Evolutionary conservation across 1,140 invertebrate genomes (phyloP).

Genomic region (Halesus radiatus): DNA sequence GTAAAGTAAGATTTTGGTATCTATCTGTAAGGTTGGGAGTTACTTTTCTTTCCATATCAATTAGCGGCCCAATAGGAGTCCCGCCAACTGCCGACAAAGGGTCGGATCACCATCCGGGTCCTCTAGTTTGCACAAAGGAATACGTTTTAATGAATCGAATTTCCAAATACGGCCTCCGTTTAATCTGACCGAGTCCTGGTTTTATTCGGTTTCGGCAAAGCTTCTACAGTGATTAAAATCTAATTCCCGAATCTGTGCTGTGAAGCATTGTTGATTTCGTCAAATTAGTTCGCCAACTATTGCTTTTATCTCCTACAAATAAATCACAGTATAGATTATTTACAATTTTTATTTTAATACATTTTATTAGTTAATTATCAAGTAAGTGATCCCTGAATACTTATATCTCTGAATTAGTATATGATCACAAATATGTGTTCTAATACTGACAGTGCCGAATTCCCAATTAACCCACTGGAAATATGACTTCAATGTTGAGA

Average conservation of each 20-base stretch:
- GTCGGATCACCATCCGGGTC: slow-evolving; percentile 54
- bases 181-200: slow-evolving; percentile 21
- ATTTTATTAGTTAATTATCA: no score
- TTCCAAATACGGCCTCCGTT: slow-evolving; percentile 44
- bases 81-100: slow-evolving; percentile 49
- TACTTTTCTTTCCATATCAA: slow-evolving; percentile 53
- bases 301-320: no score
- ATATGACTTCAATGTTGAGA: no score
- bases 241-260: slow-evolving; percentile 12
- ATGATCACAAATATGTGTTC: no score
- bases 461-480: no score
- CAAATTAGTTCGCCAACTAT: no score
- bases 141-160: slow-evolving; percentile 58
- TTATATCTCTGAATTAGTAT: no score
- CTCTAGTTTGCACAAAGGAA: slow-evolving; percentile 53
- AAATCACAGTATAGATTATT: no score
- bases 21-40: not conserved
- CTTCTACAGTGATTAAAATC: slow-evolving; percentile 17
- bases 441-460: no score
- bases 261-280: slow-evolving; percentile 3
- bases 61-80: slow-evolving; percentile 56
- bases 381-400: no score
- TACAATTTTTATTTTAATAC: no score
- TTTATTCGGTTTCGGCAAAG: slow-evolving; percentile 25
- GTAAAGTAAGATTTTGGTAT: no score